Evolutionary conservation across 53 echinoderm and acorn worm genomes (phyloP).

Genomic region (Stichopus horrens): DNA sequence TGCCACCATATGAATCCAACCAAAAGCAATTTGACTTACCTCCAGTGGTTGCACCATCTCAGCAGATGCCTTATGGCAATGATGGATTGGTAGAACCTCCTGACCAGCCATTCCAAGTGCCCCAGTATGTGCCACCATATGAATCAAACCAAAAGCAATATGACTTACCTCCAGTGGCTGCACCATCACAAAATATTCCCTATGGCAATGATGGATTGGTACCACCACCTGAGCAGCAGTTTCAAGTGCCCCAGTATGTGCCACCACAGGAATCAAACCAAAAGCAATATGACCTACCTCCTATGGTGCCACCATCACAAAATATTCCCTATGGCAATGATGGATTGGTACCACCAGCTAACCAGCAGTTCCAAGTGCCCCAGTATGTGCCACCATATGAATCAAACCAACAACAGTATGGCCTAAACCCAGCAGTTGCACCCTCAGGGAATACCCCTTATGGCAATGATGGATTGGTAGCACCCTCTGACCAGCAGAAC

Average conservation of each 20-base stretch:
- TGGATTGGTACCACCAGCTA: background rate
- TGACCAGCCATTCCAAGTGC: background rate
- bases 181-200: background rate
- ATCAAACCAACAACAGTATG: background rate
- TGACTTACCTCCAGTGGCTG: background rate
- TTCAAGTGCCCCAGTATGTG: background rate
- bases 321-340: background rate
- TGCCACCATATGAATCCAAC: background rate
- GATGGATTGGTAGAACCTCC: background rate
- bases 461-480: background rate
- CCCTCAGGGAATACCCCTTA: background rate
- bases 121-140: background rate
- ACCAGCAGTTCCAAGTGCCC: background rate
- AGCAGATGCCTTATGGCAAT: background rate
- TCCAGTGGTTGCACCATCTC: background rate
- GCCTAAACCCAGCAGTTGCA: background rate
- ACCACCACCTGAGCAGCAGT: background rate
- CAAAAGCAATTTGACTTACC: background rate
- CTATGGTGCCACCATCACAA: background rate
- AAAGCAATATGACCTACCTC: background rate
- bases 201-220: background rate
- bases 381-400: background rate
- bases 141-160: background rate
- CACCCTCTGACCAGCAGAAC: background rate
- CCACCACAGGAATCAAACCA: background rate